Conservation (phyloP, 2,888 invertebrate species). For the Diarsia brunnea region DNA sequence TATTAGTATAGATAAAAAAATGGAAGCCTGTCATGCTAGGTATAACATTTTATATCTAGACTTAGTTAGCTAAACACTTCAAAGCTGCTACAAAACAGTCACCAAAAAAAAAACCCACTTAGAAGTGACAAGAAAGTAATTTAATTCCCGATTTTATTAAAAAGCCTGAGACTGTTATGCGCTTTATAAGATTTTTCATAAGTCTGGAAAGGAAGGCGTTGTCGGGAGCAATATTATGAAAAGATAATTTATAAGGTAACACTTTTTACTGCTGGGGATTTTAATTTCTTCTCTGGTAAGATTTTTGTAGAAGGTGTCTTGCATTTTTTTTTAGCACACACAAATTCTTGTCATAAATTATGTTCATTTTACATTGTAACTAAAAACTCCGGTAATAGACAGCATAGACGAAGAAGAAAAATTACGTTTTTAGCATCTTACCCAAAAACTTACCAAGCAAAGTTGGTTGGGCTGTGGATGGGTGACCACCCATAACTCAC, state of each 20-base stretch:
- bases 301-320: not conserved
- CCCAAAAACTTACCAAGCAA: not conserved
- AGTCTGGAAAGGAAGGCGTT: not conserved
- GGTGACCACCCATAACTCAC: no score
- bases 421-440: not conserved
- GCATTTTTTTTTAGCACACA: not conserved
- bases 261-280: not conserved
- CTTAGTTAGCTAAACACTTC: not conserved
- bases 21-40: not conserved
- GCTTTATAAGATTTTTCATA: slow-evolving; percentile 5
- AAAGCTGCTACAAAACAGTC: not conserved
- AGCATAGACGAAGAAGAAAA: not conserved
- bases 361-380: not conserved
- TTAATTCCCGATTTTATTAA: not conserved
- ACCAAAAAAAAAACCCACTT: not conserved
- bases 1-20: not conserved
- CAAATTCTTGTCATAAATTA: not conserved
- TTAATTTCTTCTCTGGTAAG: not conserved
- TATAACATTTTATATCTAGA: not conserved
- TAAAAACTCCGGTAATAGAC: not conserved
- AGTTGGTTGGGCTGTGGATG: no score
- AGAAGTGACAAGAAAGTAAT: not conserved
- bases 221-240: slow-evolving; percentile 13
- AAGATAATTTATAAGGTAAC: slow-evolving; percentile 13
- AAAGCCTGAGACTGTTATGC: slow-evolving; percentile 1